A percentile compares a stretch with the other conserved stretches of the same genome.
Conservation (phyloP, 2,888 invertebrate genomes). For the Hydrotaea cyrtoneurina region DNA sequence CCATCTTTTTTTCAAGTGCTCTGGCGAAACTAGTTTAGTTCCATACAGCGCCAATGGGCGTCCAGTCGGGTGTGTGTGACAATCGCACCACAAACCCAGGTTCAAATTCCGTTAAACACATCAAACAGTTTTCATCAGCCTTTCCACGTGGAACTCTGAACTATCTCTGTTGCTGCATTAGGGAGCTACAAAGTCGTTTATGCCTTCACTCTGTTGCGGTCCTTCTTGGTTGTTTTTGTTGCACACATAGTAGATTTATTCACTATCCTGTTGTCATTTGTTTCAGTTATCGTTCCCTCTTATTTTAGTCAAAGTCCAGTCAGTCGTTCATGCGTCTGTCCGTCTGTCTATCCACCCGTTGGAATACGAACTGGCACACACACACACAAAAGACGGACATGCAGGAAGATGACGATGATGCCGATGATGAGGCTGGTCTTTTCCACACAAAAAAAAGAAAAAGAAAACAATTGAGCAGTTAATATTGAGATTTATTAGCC, state of each 20-base stretch:
- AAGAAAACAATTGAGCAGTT: constrained; percentile 77
- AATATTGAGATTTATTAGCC: constrained; percentile 77
- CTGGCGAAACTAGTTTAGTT: no score
- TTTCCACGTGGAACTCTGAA: no score
- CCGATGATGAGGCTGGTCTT: constrained; percentile 33
- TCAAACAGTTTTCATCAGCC: no score
- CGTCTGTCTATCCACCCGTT: constrained; percentile 18
- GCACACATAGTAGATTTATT: constrained; percentile 58
- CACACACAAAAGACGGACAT: constrained; percentile 33
- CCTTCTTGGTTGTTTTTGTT: background rate
- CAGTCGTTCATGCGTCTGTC: background rate
- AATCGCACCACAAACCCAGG: no score
- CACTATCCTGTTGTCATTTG: constrained; percentile 65
- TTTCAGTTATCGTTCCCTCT: constrained; percentile 44
- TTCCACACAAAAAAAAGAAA: no score
- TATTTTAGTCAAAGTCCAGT: constrained; percentile 13
- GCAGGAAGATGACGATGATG: constrained; percentile 11
- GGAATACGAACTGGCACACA: no score
- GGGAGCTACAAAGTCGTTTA: background rate
- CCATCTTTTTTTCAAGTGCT: no score
- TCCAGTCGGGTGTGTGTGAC: no score
- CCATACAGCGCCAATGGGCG: no score
- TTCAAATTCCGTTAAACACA: no score
- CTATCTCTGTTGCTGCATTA: background rate
- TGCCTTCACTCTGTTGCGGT: background rate